These are phyloP conservation scores for Nymphalis urticae DNA, from an alignment of 2,888 invertebrate genomes.

Conservation along the genomic window DNA sequence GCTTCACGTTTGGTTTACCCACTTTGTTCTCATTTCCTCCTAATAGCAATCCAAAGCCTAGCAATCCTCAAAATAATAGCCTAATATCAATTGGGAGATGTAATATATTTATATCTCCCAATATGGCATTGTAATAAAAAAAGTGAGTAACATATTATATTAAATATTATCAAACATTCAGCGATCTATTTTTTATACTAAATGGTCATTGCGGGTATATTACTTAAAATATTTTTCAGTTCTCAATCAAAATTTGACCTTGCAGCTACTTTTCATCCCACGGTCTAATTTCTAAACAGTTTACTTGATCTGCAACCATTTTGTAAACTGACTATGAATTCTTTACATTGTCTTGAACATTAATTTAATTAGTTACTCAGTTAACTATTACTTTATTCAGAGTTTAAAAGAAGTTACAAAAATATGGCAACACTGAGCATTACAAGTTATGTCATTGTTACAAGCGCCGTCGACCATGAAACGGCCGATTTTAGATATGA, in stretches of 20 bases:
- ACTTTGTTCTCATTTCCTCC: no score
- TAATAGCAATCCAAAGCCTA: no score
- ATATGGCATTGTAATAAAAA: no score
- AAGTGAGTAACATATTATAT: no score
- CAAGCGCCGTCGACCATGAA: slow-evolving; percentile 45
- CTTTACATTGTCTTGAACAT: not conserved
- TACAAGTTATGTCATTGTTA: slow-evolving; percentile 47
- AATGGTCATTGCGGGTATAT: not conserved
- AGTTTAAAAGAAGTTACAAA: slow-evolving; percentile 4
- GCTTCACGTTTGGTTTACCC: no score
- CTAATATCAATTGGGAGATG: no score
- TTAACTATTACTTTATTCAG: not conserved
- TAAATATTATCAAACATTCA: no score
- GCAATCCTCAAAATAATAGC: no score
- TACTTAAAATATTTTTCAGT: not conserved
- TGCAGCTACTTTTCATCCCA: slow-evolving; percentile 3
- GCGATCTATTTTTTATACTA: not conserved
- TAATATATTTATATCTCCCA: no score
- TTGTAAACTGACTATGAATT: slow-evolving; percentile 13
- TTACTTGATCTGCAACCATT: slow-evolving; percentile 8
- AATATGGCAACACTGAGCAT: slow-evolving; percentile 33
- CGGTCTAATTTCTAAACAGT: slow-evolving; percentile 29
- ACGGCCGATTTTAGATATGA: slow-evolving; percentile 42
- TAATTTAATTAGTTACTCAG: not conserved
- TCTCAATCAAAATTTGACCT: slow-evolving; percentile 11